These are phyloP conservation scores for Sus cebifrons DNA, from an alignment of 2,797 vertebrate genomes.

Conservation along the genomic window DNA sequence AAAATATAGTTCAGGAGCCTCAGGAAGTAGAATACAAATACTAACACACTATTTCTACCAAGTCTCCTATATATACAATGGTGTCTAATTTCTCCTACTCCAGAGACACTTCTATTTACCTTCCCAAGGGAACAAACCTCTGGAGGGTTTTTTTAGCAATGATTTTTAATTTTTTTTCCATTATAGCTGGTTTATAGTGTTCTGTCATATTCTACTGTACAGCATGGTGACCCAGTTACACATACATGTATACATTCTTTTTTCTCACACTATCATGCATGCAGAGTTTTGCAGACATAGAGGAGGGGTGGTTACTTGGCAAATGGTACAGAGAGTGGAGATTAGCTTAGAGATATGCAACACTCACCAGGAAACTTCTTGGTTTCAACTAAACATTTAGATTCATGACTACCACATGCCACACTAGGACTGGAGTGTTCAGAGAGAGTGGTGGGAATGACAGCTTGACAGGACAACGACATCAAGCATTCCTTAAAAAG, in stretches of 20 bases:
- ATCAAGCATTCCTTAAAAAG: neutral
- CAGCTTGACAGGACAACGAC: neutral
- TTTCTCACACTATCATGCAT: no score
- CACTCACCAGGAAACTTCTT: neutral
- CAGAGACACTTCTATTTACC: neutral
- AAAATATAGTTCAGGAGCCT: neutral
- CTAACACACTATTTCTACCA: neutral
- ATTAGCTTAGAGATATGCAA: neutral
- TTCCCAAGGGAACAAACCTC: neutral
- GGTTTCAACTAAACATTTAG: neutral
- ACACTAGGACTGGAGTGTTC: neutral
- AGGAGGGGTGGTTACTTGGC: neutral
- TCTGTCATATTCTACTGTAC: no score
- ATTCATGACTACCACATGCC: neutral
- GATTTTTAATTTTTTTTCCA: no score
- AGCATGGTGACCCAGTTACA: no score
- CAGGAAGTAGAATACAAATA: neutral
- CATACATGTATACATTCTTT: no score
- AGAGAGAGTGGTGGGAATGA: neutral
- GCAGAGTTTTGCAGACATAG: neutral
- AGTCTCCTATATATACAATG: neutral
- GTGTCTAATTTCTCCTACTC: neutral
- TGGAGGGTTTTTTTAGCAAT: no score
- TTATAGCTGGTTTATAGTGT: no score
- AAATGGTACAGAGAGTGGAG: neutral